phyloP scores from a whole-genome alignment of 2,797 vertebrate species.

The Lophotriccus pileatus region DNA sequence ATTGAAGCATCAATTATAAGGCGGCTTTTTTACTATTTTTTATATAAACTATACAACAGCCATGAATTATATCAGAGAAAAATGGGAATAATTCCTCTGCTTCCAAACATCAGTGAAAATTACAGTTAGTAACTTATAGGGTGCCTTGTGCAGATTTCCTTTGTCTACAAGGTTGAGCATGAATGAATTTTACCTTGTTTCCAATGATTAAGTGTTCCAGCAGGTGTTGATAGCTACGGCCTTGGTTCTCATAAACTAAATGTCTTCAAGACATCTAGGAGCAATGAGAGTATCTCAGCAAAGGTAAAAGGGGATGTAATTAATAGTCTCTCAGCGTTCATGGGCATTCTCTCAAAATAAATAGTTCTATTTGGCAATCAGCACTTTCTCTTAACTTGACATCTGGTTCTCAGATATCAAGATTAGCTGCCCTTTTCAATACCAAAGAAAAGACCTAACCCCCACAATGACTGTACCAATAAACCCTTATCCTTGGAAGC shows the following conservation, averaged over 20 bases:
- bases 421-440: not conserved
- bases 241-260: not conserved
- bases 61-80: not conserved
- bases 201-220: not conserved
- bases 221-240: not conserved
- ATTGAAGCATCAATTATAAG: not conserved
- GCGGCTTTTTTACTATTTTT: not conserved
- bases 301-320: not conserved
- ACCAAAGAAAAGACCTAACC: not conserved
- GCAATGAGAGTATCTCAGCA: not conserved
- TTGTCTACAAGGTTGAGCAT: not conserved
- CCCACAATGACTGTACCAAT: not conserved
- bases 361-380: not conserved
- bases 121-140: not conserved
- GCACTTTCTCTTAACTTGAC: not conserved
- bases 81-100: not conserved
- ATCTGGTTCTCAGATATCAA: not conserved
- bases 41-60: not conserved
- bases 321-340: not conserved
- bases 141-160: not conserved
- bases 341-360: not conserved
- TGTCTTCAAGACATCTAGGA: not conserved
- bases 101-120: not conserved
- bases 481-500: not conserved
- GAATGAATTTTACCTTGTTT: not conserved